Evolutionary conservation across 2,113 vertebrate genomes (phyloP), one percentile per base, ranked within the genome.

Genomic region (human): DNA sequence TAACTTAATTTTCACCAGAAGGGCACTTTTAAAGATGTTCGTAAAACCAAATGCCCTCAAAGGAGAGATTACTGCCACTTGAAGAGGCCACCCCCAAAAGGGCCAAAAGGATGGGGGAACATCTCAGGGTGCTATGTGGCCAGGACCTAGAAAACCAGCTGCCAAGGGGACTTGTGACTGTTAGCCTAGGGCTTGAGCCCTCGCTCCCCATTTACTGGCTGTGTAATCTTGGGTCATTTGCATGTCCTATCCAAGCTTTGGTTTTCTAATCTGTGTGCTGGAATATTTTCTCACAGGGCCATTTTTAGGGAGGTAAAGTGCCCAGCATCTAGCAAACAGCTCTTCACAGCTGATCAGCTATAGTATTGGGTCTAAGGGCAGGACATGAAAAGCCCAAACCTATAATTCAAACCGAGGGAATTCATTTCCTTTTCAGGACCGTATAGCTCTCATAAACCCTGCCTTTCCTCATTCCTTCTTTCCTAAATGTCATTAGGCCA

Each of bases 381-480:
- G 80, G 57, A 90, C 57, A 0, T 43, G 52, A 78, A 78, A 84
- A 96, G 18, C 52, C 81, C 25, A 55, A 85, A 86, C 70, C 70
- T 82, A 0, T 70, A 6, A 66, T 93, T 86, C 76, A 76, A 88
- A 59, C 64, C 57, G 20, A 52, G 38, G 80, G 43, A 80, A 6
- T 92, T 92, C 40, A 32, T 93, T 95, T 94, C 66, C 89, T 94
- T 85, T 72, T 84, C 70, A 25, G 64, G 87, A 61, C 73, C 45
- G 25, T 0, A 1, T 17, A 55, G 70, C 66, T 85, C 52, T 32
- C 55, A 25, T 1, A 61, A 78, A 32, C 27, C 35, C 45, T 38
- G 30, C 64, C 73, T 75, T 57, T 72, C 30, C 68, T 80, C n/a
- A 45, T 59, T 80, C 81, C 72, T 92, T 64, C 75, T 83, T 78